Percentiles rank a stretch among this genome's conserved stretches.
phyloP scores from a whole-genome alignment of 2,888 invertebrate species.

The Heteromurus nitidus region DNA sequence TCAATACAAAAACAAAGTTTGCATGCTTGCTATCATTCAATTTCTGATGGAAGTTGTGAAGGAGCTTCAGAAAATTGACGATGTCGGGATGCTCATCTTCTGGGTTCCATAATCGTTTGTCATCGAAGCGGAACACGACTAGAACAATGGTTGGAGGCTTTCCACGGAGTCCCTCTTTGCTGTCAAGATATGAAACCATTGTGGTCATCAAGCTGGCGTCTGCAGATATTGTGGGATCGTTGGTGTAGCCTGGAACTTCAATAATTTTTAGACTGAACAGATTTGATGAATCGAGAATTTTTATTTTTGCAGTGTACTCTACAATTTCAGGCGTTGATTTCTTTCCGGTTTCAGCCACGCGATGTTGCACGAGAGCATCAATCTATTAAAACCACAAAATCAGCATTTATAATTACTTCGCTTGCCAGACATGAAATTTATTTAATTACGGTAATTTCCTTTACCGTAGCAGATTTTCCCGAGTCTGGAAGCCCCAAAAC shows the following conservation, averaged over 20 bases:
- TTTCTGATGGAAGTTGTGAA: slow-evolving; percentile 56
- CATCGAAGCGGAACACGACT: slow-evolving; percentile 48
- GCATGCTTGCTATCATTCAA: slow-evolving; percentile 54
- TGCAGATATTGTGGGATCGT: slow-evolving; percentile 21
- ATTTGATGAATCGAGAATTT: slow-evolving; percentile 50
- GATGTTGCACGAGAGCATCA: slow-evolving; percentile 52
- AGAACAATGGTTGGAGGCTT: slow-evolving; percentile 58
- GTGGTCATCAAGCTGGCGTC: slow-evolving; percentile 58
- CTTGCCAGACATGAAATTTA: background rate
- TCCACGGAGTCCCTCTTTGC: slow-evolving; percentile 60
- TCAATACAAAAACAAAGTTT: slow-evolving; percentile 65
- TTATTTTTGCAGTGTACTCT: slow-evolving; percentile 61
- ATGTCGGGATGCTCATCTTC: slow-evolving; percentile 47
- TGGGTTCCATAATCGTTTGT: slow-evolving; percentile 23
- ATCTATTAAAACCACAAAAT: slow-evolving; percentile 12
- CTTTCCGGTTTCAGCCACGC: slow-evolving; percentile 23
- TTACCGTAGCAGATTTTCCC: slow-evolving; percentile 52
- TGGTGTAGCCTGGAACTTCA: slow-evolving; percentile 64
- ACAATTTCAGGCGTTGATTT: slow-evolving; percentile 38
- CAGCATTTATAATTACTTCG: background rate
- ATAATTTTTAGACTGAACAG: slow-evolving; percentile 56
- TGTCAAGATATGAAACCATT: slow-evolving; percentile 46
- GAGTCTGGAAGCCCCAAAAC: slow-evolving; percentile 45
- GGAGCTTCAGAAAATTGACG: slow-evolving; percentile 60
- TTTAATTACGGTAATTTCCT: no score